Conservation (phyloP, 1,140 invertebrate species). For the Drosophila bifasciata region DNA sequence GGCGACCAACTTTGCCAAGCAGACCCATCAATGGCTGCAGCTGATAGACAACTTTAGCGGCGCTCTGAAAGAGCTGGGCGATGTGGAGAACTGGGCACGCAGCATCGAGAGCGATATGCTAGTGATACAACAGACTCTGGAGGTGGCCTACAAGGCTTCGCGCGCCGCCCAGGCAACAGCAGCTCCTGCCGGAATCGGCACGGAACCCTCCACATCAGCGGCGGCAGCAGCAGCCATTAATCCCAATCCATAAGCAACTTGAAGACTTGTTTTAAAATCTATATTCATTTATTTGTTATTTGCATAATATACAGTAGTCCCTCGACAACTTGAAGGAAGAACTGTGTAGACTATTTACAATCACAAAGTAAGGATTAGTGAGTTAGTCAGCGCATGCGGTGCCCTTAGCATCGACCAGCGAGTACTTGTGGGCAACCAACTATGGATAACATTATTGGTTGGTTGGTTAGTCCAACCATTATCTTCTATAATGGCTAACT, state of each 20-base stretch:
- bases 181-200: background rate
- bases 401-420: too few relatives aligned
- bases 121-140: slow-evolving; percentile 95
- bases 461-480: too few relatives aligned
- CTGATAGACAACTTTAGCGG: slow-evolving; percentile 98
- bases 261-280: background rate
- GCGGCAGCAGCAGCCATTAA: slow-evolving; percentile 4
- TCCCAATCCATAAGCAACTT: background rate
- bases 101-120: slow-evolving; percentile 98
- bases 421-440: too few relatives aligned
- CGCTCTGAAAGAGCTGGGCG: slow-evolving; percentile 98
- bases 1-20: slow-evolving; percentile 97
- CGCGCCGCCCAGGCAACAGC: slow-evolving; percentile 72
- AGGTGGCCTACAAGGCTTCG: slow-evolving; percentile 96
- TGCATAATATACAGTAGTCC: too few relatives aligned
- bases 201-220: slow-evolving; percentile 14
- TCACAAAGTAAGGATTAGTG: too few relatives aligned
- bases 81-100: slow-evolving; percentile 99
- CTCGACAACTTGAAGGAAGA: too few relatives aligned
- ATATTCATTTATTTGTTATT: background rate
- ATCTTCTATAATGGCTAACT: too few relatives aligned
- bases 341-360: too few relatives aligned
- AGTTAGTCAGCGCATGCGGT: too few relatives aligned
- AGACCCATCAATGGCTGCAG: slow-evolving; percentile 97
- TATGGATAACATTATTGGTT: too few relatives aligned